These are phyloP conservation scores for Meloidogyne floridensis DNA, from an alignment of 1,140 invertebrate species.

Conservation along the genomic window DNA sequence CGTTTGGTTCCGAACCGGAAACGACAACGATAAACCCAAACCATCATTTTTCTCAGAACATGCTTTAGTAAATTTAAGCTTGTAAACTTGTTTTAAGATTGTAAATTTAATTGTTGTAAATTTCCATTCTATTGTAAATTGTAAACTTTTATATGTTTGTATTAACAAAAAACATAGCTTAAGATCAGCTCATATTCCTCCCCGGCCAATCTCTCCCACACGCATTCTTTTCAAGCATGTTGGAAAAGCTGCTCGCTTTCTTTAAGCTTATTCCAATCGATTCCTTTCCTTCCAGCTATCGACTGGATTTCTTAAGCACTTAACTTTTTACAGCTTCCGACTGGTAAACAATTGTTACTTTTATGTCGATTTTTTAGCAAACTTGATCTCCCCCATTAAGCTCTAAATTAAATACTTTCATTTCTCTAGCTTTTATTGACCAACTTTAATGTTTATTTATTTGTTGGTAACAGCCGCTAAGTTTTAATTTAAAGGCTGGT, in stretches of 20 bases:
- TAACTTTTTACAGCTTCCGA: not conserved
- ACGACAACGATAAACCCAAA: no score
- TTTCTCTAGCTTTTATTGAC: not conserved
- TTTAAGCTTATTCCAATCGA: not conserved
- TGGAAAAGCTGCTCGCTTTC: not conserved
- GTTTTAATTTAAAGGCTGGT: not conserved
- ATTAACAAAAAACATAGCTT: no score
- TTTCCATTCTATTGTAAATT: no score
- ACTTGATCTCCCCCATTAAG: not conserved
- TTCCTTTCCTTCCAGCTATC: not conserved
- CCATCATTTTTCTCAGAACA: no score
- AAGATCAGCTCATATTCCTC: not conserved
- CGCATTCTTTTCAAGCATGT: not conserved
- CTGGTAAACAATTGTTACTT: not conserved
- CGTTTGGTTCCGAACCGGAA: no score
- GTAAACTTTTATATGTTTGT: no score
- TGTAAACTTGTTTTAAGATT: not conserved
- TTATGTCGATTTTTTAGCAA: not conserved
- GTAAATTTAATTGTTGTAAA: not conserved
- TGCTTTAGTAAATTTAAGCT: not conserved
- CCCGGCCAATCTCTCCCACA: not conserved
- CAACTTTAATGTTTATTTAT: not conserved
- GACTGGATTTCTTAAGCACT: constrained; percentile 4
- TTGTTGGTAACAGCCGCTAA: not conserved
- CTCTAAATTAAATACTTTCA: not conserved